These are phyloP conservation scores for Pseudomyrmex dendroicus DNA, from an alignment of 1,140 invertebrate species.

Conservation along the genomic window DNA sequence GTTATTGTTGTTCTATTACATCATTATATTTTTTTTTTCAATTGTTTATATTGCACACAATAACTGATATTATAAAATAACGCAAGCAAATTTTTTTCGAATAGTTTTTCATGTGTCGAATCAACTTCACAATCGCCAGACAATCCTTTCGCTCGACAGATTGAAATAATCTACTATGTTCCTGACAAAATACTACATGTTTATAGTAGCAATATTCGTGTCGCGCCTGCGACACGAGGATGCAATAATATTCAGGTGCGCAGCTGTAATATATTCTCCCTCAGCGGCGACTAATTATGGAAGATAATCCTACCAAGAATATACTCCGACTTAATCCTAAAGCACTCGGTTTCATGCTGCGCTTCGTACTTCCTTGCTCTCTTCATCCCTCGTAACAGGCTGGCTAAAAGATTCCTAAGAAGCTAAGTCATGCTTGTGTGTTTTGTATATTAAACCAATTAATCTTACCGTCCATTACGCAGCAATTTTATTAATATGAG, in stretches of 20 bases:
- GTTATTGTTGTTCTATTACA: constrained; percentile 14
- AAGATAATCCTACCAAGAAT: constrained; percentile 69
- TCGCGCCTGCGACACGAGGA: constrained; percentile 51
- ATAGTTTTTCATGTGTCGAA: not conserved
- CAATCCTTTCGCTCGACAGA: constrained; percentile 9
- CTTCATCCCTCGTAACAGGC: constrained; percentile 8
- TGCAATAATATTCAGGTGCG: constrained; percentile 76
- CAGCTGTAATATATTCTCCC: constrained; percentile 65
- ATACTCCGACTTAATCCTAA: constrained; percentile 52
- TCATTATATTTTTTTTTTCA: constrained; percentile 17
- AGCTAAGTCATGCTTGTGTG: constrained; percentile 49
- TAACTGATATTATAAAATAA: too few species aligned
- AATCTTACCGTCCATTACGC: constrained; percentile 37
- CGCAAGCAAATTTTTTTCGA: too few species aligned
- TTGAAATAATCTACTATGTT: constrained; percentile 60
- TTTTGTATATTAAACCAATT: constrained; percentile 42
- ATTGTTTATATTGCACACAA: too few species aligned
- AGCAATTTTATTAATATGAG: constrained; percentile 47
- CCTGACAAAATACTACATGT: constrained; percentile 56
- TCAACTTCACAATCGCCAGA: constrained; percentile 2
- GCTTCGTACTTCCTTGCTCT: constrained; percentile 2
- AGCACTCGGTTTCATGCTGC: constrained; percentile 15
- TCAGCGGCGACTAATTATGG: constrained; percentile 69
- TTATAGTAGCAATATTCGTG: constrained; percentile 64
- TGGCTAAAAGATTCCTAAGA: constrained; percentile 31